These are phyloP conservation scores for Meloidogyne hapla DNA, from an alignment of 1,140 invertebrate species.

Conservation along the genomic window DNA sequence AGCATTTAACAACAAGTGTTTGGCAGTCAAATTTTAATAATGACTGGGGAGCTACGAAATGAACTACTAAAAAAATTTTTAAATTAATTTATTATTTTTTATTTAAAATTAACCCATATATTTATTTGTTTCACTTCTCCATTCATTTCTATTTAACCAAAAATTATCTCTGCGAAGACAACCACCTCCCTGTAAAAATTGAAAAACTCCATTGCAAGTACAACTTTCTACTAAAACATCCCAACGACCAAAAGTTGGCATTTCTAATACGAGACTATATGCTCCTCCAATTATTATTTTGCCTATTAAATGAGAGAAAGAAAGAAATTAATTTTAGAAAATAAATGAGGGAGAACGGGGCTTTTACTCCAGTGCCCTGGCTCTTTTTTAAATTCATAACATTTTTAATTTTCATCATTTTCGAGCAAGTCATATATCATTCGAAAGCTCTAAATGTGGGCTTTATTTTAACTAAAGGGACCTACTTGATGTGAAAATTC, in stretches of 20 bases:
- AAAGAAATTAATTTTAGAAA: no score
- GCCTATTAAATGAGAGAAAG: no score
- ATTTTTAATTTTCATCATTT: no score
- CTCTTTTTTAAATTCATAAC: no score
- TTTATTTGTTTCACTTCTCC: conserved; percentile 3
- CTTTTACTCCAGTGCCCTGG: no score
- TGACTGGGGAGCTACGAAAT: conserved; percentile 13
- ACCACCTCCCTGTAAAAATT: neutral
- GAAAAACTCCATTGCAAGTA: neutral
- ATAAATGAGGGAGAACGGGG: no score
- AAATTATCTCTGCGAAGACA: neutral
- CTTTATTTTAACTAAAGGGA: no score
- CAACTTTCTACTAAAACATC: neutral
- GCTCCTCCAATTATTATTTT: neutral
- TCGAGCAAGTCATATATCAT: no score
- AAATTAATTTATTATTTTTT: neutral
- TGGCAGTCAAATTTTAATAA: conserved; percentile 19
- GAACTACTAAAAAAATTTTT: conserved; percentile 11
- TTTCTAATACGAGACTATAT: neutral
- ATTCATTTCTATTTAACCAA: conserved; percentile 6
- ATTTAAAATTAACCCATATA: neutral
- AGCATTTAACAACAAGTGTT: conserved; percentile 16
- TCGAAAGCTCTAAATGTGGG: no score
- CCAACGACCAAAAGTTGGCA: neutral
- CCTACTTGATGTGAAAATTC: no score